These are phyloP conservation scores for Lasioglossum marginatum DNA, from an alignment of 2,888 invertebrate species.

Conservation along the genomic window DNA sequence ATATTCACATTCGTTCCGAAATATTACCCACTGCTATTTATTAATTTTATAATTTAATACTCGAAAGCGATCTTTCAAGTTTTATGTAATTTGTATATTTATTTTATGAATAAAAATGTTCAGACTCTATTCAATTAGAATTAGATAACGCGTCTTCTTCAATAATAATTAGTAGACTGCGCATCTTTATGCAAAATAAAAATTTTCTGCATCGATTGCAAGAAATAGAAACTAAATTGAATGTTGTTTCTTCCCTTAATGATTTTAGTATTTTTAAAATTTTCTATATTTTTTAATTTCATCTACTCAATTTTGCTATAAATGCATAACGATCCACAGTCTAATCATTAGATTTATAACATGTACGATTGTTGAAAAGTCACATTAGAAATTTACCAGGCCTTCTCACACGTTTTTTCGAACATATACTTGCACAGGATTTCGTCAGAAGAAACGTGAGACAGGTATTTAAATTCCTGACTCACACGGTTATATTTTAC, in stretches of 20 bases:
- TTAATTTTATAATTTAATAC: conserved; percentile 70
- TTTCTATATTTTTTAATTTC: too few relatives aligned
- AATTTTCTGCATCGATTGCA: too few relatives aligned
- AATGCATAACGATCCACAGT: too few relatives aligned
- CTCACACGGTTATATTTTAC: neutral
- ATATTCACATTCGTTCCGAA: conserved; percentile 30
- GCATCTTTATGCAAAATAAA: too few relatives aligned
- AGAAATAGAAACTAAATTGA: too few relatives aligned
- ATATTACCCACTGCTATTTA: conserved; percentile 62
- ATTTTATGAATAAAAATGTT: conserved; percentile 53
- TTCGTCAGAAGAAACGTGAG: neutral
- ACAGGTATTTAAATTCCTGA: neutral
- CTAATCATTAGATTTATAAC: neutral
- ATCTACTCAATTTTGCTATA: too few relatives aligned
- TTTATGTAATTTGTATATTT: conserved; percentile 49
- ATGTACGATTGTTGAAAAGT: neutral
- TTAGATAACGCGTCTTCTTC: neutral
- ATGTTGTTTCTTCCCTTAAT: too few relatives aligned
- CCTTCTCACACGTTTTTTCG: neutral
- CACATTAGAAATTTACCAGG: neutral
- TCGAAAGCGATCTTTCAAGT: conserved; percentile 34
- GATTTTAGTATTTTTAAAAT: too few relatives aligned
- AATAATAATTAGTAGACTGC: neutral
- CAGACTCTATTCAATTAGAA: conserved; percentile 5
- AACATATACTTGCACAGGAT: neutral